A percentile compares a stretch with the other conserved stretches of the same genome.
Conservation (phyloP, 1,140 invertebrate genomes). For the Phymorhynchus buccinoides region DNA sequence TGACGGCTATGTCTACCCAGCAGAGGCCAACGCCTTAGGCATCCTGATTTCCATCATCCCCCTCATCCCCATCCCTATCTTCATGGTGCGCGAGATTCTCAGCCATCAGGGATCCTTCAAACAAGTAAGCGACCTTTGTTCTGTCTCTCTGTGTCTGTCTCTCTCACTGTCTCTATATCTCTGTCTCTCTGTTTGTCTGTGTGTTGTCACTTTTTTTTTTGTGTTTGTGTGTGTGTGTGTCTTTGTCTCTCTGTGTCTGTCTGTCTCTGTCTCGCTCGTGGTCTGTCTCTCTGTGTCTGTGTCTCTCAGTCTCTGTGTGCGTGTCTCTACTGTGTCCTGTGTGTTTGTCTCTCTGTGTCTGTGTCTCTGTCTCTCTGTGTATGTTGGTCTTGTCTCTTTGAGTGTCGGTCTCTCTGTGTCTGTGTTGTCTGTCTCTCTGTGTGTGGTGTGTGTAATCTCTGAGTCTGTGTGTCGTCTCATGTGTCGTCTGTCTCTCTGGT, state of each 20-base stretch:
- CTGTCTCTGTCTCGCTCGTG: no score
- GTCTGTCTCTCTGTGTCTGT: no score
- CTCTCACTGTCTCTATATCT: no score
- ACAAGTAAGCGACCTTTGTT: no score
- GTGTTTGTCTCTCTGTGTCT: background rate
- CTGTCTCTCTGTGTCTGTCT: no score
- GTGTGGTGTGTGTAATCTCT: no score
- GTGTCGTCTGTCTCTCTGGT: background rate
- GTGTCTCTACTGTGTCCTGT: no score
- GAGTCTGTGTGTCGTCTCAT: background rate
- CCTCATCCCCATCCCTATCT: constrained; percentile 55
- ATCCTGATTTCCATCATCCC: constrained; percentile 57
- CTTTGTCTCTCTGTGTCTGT: no score
- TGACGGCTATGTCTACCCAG: constrained; percentile 65
- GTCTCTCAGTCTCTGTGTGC: no score
- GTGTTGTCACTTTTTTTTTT: no score
- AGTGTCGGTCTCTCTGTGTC: background rate
- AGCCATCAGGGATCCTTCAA: constrained; percentile 47
- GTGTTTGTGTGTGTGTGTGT: no score
- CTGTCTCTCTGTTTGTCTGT: no score
- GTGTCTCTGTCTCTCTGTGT: background rate
- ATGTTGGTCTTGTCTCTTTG: background rate
- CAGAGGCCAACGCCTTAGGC: constrained; percentile 57
- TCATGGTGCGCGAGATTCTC: constrained; percentile 49
- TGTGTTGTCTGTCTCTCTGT: background rate